These are phyloP conservation scores for Aurelia sp. DNA, from an alignment of 30 jellyfish, hydroid and myxozoan species.

Conservation along the genomic window DNA sequence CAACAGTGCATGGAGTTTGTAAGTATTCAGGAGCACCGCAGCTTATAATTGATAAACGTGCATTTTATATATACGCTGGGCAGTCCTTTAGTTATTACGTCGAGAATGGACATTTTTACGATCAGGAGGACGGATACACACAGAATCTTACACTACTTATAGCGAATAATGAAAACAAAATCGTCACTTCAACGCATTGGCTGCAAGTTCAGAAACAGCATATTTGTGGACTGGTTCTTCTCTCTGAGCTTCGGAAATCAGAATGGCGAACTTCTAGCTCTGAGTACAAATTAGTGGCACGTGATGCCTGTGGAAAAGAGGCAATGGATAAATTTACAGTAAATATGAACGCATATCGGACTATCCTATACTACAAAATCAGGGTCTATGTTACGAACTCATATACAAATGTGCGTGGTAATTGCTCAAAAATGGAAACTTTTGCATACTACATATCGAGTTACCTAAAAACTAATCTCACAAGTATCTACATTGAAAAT, in stretches of 20 bases:
- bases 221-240: conserved; percentile 62
- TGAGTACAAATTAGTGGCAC: conserved; percentile 37
- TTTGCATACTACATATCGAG: conserved; percentile 34
- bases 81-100: conserved; percentile 47
- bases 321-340: conserved; percentile 49
- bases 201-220: conserved; percentile 33
- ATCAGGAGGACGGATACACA: conserved; percentile 92
- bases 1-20: conserved; percentile 59
- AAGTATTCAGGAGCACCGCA: conserved; percentile 44
- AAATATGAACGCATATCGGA: conserved; percentile 15
- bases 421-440: conserved; percentile 49
- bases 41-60: conserved; percentile 25
- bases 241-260: conserved; percentile 28
- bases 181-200: conserved; percentile 40
- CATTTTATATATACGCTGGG: conserved; percentile 33
- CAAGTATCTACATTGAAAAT: conserved; percentile 35
- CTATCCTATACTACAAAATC: conserved; percentile 11
- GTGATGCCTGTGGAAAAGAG: conserved; percentile 70
- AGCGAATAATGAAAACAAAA: not conserved
- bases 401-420: conserved; percentile 1
- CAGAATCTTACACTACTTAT: conserved; percentile 62
- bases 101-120: conserved; percentile 66
- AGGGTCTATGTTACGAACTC: conserved; percentile 44
- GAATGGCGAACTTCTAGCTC: conserved; percentile 30
- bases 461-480: conserved; percentile 23